Conservation (phyloP, 1,140 invertebrate genomes). For the Platorchestia sp. region DNA sequence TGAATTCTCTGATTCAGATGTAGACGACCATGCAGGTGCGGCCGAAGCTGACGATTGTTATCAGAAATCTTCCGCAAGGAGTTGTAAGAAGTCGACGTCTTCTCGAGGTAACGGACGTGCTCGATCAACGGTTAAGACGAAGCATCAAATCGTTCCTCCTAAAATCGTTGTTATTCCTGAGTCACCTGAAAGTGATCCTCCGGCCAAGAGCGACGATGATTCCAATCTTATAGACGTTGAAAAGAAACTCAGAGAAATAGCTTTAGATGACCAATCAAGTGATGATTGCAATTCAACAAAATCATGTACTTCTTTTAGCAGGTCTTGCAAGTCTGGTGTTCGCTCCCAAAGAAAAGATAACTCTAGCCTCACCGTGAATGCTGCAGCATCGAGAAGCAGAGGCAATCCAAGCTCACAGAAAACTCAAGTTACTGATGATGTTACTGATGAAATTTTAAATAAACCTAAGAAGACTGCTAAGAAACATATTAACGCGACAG, state of each 20-base stretch:
- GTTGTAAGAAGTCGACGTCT: neutral
- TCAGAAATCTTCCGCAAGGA: neutral
- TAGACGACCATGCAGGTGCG: neutral
- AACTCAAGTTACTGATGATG: neutral
- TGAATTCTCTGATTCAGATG: constrained; percentile 1
- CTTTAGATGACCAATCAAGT: neutral
- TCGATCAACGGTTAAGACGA: neutral
- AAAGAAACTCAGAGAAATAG: neutral
- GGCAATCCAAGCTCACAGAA: neutral
- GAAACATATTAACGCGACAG: neutral
- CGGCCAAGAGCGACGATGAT: neutral
- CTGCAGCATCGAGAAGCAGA: neutral
- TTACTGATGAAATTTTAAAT: neutral
- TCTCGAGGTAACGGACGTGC: neutral
- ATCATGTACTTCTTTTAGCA: neutral
- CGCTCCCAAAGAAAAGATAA: neutral
- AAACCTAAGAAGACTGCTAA: neutral
- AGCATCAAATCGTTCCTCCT: neutral
- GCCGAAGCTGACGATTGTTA: neutral
- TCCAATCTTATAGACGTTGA: neutral
- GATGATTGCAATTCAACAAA: neutral
- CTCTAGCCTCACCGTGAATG: neutral
- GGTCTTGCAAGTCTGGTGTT: neutral
- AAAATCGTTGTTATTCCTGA: constrained; percentile 7
- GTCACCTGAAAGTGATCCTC: neutral